phyloP scores from a whole-genome alignment of 37 sponge, comb jelly and placozoan genomes.

The Spongia lamella region DNA sequence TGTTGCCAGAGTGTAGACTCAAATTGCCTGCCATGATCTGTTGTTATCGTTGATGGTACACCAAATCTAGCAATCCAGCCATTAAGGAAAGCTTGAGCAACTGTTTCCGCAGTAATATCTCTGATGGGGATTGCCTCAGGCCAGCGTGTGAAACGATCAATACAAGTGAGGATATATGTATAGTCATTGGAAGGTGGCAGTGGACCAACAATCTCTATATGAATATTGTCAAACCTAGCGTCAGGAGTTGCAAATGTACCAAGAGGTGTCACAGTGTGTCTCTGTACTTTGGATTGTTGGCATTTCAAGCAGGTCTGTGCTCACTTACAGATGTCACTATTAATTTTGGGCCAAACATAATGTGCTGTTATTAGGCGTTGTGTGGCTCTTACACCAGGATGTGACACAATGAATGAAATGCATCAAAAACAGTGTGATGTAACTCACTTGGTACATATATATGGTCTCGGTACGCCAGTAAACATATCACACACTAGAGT shows the following conservation, averaged over 20 bases:
- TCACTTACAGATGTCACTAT: constrained; percentile 48
- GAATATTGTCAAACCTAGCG: constrained; percentile 21
- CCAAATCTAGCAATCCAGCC: too few species aligned
- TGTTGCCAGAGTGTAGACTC: constrained; percentile 46
- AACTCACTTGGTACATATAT: constrained; percentile 18
- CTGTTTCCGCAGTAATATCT: too few species aligned
- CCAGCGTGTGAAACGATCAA: too few species aligned
- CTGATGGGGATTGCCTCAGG: constrained; percentile 28
- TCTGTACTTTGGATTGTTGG: constrained; percentile 57
- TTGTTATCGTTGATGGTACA: constrained; percentile 62
- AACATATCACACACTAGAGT: constrained; percentile 17
- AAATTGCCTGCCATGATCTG: constrained; percentile 67
- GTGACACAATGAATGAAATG: constrained; percentile 56
- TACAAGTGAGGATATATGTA: constrained; percentile 19
- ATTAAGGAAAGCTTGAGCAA: too few species aligned
- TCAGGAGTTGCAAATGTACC: constrained; percentile 42
- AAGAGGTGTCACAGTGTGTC: constrained; percentile 48
- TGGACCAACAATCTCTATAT: constrained; percentile 27
- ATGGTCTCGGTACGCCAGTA: constrained; percentile 27
- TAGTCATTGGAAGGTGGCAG: constrained; percentile 16
- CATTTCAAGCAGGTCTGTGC: constrained; percentile 47
- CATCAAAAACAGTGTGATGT: constrained; percentile 33
- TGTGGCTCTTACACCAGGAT: constrained; percentile 66
- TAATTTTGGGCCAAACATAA: constrained; percentile 51
- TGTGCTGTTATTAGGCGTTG: constrained; percentile 45